Evolutionary conservation across 2,113 vertebrate species (phyloP), one percentile per base, ranked within the genome.

Genomic region (Holacanthus passer): DNA sequence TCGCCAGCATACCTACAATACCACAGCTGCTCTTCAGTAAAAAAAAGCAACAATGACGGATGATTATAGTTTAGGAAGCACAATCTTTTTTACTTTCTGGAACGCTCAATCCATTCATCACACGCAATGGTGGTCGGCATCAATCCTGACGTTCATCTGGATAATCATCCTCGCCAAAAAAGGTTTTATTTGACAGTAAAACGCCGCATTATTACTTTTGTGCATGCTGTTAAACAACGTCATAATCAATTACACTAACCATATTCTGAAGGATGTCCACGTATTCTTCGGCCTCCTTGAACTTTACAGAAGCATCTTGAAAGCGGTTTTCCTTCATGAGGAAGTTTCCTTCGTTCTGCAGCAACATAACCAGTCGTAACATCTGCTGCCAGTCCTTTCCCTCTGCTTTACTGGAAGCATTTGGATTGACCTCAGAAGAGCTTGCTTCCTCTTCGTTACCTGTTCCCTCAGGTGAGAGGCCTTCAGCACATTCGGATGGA

Each of bases 311-410:
- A 0, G 96, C 97, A 56, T 96, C 95, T 0, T 82, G 19, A 10
- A 96, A 96, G 45, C 59, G 81, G 47, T 86, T 94, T 72, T 93
- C 89, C 73, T 96, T 96, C 5, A 97, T 93, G 0, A 95, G 93
- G 74, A 96, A 94, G 84, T 95, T 97, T 24, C 97, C 96, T 83
- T 97, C 95, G 0, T 95, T 94, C 85, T 97, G 96, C 58, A 97
- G 93, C 59, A 96, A 53, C 0, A 96, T 96, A 84, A 96, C 93
- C 0, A 96, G 93, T 0, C 89, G 88, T 79, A 97, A 79, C 95
- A 97, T 96, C 93, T 97, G 95, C 87, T 97, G 96, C 81, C 95
- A 95, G 91, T 88, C 96, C 91, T 94, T 95, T 39, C 60, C 91
- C 53, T 92, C 84, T 0, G 43, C 53, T 74, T 66, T 53, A 27